A percentile compares a stretch with the other conserved stretches of the same genome.
Evolutionary conservation across 2,113 vertebrate species (phyloP).

Genomic region (Lampris megalopsis): DNA sequence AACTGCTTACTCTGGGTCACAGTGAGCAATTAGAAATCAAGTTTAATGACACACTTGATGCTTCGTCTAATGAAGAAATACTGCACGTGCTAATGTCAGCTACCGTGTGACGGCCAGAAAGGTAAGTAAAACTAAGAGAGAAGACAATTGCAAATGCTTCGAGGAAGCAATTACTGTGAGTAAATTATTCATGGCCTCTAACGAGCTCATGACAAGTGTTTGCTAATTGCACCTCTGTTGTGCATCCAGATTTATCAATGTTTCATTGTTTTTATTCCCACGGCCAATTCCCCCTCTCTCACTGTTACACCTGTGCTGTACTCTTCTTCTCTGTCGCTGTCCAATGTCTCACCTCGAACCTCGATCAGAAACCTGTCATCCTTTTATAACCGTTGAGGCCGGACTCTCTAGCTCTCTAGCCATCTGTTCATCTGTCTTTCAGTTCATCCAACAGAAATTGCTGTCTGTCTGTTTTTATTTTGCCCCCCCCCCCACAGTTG

Average conservation of each 20-base stretch:
- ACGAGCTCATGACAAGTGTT: constrained; percentile 61
- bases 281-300: neutral
- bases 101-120: constrained; percentile 42
- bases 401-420: constrained; percentile 12
- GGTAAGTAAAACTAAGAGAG: constrained; percentile 38
- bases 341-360: constrained; percentile 1
- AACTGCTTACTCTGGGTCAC: constrained; percentile 24
- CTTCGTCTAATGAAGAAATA: constrained; percentile 31
- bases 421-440: constrained; percentile 1
- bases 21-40: neutral
- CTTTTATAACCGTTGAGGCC: neutral
- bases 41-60: constrained; percentile 22
- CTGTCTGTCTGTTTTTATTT: constrained; percentile 29
- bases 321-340: constrained; percentile 7
- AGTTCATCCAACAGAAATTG: neutral
- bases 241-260: constrained; percentile 43
- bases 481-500: constrained; percentile 2
- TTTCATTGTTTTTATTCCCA: constrained; percentile 41
- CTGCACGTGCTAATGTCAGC: constrained; percentile 41
- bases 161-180: constrained; percentile 55
- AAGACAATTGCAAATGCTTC: constrained; percentile 41
- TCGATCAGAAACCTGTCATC: constrained; percentile 12
- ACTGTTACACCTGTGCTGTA: neutral
- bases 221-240: constrained; percentile 50
- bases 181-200: constrained; percentile 66